Evolutionary conservation across 2,888 invertebrate species (phyloP), one percentile per base, ranked within the genome.

Genomic region (Drosophila anomelani): DNA sequence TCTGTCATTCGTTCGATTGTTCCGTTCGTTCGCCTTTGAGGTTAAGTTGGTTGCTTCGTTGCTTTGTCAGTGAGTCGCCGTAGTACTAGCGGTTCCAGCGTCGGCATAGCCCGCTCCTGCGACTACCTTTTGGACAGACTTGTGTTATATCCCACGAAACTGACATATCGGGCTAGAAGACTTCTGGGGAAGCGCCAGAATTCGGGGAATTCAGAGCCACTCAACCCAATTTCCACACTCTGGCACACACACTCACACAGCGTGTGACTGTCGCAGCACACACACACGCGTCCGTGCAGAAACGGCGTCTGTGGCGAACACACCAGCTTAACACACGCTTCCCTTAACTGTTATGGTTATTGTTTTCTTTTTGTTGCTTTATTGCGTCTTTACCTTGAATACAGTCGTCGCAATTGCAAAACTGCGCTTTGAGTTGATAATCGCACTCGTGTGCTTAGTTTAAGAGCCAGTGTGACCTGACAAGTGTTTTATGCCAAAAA

Each of bases 141-240:
- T 15, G 2, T 46, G 46, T 4, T 9, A 4, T 26, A 26, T 46
- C 44, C 36, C 15, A 15, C 13, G 20, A 2, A n/a, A 13, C 46
- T 13, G 13, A 15, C 32, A n/a, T 38, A n/a, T 10, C 4, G n/a
- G 13, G 32, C 32, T 13, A 17, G 17, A 9, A 8, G n/a, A 32
- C 39, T 54, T 23, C 20, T 9, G 5, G 20, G 12, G 9, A 59
- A 32, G 29, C 39, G n/a, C 29, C 17, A 63, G 60, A 59, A 63
- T 46, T 23, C 60, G n/a, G 5, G 49, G 20, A 36, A 53, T 36
- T 36, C 51, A n/a, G 36, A 23, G 23, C 15, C 51, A 54, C 46
- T 58, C 58, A 58, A 58, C 58, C 58, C 36, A 58, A 58, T 58
- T 58, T 34, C 26, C 49, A 46, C 29, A 39, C 62, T 38, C 46